A percentile compares a stretch with the other conserved stretches of the same genome.
phyloP scores from a whole-genome alignment of 2,797 vertebrate genomes.

The Holocentrus rufus region DNA sequence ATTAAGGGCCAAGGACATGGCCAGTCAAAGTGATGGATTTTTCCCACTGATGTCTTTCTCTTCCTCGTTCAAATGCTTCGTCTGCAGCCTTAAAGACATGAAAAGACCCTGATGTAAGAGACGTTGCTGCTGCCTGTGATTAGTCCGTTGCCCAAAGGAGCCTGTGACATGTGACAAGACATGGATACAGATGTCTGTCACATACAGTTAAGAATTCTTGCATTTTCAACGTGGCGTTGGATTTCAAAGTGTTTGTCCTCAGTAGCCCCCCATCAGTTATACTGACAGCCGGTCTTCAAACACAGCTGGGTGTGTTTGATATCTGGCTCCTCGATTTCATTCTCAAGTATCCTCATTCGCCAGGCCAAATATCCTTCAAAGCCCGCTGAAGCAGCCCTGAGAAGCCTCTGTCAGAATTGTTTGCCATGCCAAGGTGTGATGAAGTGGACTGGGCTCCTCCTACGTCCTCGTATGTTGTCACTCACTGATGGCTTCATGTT shows the following conservation, averaged over 20 bases:
- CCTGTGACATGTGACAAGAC: conserved; percentile 37
- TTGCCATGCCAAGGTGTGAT: conserved; percentile 59
- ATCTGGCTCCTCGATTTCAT: conserved; percentile 39
- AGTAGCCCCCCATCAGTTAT: conserved; percentile 38
- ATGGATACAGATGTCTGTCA: conserved; percentile 46
- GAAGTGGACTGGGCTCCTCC: conserved; percentile 51
- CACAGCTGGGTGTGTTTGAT: conserved; percentile 40
- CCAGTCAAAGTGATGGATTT: conserved; percentile 56
- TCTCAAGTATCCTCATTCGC: conserved; percentile 33
- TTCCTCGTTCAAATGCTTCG: conserved; percentile 28
- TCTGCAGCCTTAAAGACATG: conserved; percentile 24
- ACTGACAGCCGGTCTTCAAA: conserved; percentile 46
- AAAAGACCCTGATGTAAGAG: conserved; percentile 43
- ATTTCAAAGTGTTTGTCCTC: conserved; percentile 53
- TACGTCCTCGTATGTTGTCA: conserved; percentile 40
- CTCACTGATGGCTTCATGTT: conserved; percentile 48
- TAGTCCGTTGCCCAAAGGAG: conserved; percentile 12
- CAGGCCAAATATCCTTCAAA: conserved; percentile 62
- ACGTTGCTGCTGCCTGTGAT: conserved; percentile 50
- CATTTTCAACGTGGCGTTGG: conserved; percentile 25
- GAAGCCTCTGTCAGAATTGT: conserved; percentile 52
- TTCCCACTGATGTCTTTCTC: conserved; percentile 31
- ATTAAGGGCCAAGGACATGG: conserved; percentile 28
- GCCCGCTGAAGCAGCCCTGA: conserved; percentile 23
- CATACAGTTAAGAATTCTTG: conserved; percentile 32